Conservation (phyloP, 2,797 vertebrate species). For the Sebastes paucispinis region DNA sequence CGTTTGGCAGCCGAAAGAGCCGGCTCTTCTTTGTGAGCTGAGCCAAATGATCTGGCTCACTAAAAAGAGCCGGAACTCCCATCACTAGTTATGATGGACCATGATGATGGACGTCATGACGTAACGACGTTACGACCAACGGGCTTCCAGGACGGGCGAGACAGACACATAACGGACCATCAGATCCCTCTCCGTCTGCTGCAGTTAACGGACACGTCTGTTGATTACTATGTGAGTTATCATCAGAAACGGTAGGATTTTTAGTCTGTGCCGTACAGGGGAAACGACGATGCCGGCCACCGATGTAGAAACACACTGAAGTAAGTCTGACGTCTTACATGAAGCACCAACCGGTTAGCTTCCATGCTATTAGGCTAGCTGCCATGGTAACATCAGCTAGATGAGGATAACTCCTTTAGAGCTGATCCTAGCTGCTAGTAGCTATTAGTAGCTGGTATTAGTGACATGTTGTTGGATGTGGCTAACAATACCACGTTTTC, state of each 20-base stretch:
- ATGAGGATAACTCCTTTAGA: background rate
- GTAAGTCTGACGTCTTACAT: constrained; percentile 23
- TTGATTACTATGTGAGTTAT: constrained; percentile 2
- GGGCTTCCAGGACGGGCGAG: background rate
- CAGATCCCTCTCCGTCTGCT: background rate
- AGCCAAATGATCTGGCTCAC: too few species aligned
- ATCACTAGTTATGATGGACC: too few species aligned
- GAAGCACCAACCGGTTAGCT: constrained; percentile 16
- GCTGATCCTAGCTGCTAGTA: background rate
- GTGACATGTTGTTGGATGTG: background rate
- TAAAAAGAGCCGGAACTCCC: too few species aligned
- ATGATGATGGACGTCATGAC: constrained; percentile 3
- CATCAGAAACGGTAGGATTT: background rate
- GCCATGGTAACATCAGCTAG: constrained; percentile 10
- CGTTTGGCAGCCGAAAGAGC: too few species aligned
- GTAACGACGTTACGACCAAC: constrained; percentile 33
- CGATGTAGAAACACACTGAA: constrained; percentile 4
- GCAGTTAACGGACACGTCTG: background rate
- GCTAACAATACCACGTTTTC: too few species aligned
- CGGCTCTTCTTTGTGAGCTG: too few species aligned
- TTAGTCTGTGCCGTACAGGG: background rate
- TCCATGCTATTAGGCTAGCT: constrained; percentile 50
- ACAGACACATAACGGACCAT: constrained; percentile 60
- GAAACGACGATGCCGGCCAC: background rate
- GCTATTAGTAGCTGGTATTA: background rate